These are phyloP conservation scores for Meliscaeva auricollis DNA, from an alignment of 2,888 invertebrate genomes.

Conservation along the genomic window DNA sequence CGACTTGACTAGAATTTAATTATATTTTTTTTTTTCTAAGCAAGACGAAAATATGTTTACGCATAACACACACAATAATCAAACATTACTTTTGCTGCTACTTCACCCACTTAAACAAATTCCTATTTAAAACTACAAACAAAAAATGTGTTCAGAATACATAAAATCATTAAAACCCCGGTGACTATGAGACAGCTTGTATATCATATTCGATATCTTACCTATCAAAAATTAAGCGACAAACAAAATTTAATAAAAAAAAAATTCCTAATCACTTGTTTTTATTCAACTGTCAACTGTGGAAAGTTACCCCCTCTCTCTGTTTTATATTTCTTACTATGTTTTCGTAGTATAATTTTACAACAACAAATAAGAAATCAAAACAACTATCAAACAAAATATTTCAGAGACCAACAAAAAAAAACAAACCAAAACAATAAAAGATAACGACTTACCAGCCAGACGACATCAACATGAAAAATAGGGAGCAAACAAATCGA, in stretches of 20 bases:
- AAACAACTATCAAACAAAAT: constrained; percentile 19
- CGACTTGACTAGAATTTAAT: constrained; percentile 51
- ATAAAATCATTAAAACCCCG: neutral
- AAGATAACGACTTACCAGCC: constrained; percentile 13
- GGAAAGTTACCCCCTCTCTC: constrained; percentile 27
- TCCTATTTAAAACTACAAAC: constrained; percentile 8
- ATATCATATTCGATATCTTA: constrained; percentile 4
- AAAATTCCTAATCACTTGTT: constrained; percentile 21
- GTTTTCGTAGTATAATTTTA: constrained; percentile 5
- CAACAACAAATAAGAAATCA: constrained; percentile 18
- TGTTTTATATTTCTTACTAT: constrained; percentile 6
- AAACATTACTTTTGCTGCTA: constrained; percentile 13
- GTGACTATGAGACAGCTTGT: neutral
- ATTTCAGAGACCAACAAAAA: neutral
- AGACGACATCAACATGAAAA: constrained; percentile 14
- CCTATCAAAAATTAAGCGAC: neutral
- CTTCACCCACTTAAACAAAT: constrained; percentile 25
- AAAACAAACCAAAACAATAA: neutral
- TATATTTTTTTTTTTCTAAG: constrained; percentile 32
- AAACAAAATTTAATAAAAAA: neutral
- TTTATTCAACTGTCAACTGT: constrained; percentile 5
- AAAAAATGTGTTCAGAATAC: constrained; percentile 36
- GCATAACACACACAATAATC: constrained; percentile 21
- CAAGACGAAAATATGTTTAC: constrained; percentile 33
- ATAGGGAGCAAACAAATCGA: constrained; percentile 20